Evolutionary conservation across 2,113 vertebrate species (phyloP).

Genomic region (Phaethornis superciliosus): DNA sequence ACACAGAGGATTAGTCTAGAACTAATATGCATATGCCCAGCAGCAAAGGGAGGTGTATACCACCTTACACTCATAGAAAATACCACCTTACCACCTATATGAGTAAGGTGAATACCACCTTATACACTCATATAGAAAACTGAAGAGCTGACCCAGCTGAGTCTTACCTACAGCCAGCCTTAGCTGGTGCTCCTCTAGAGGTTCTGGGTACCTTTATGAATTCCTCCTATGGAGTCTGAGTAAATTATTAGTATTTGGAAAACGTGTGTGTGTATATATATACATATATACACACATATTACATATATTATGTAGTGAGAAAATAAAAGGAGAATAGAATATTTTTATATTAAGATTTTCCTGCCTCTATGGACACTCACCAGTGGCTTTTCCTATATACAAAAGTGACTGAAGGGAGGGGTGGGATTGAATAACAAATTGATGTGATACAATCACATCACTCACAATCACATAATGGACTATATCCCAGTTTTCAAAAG

Average conservation of each 20-base stretch:
- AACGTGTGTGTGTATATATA: too few species aligned
- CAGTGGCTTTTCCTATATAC: conserved; percentile 68
- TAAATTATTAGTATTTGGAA: background rate
- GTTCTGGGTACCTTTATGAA: background rate
- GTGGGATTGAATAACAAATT: conserved; percentile 82
- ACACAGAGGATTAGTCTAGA: background rate
- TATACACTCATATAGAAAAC: background rate
- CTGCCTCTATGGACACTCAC: background rate
- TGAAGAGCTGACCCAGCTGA: background rate
- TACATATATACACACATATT: background rate
- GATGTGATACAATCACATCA: conserved; percentile 83
- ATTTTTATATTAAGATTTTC: conserved; percentile 22
- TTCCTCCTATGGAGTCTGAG: background rate
- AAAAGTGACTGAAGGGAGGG: conserved; percentile 79
- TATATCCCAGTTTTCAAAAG: conserved; percentile 85
- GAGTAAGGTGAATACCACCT: background rate
- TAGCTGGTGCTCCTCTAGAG: background rate
- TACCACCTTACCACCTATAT: too few species aligned
- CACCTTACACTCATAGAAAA: background rate
- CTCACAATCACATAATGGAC: conserved; percentile 85
- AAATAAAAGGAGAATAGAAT: conserved; percentile 22
- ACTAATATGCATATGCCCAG: background rate
- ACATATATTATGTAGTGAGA: background rate
- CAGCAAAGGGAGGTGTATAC: background rate
- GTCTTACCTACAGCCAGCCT: background rate